A percentile compares a stretch with the other conserved stretches of the same genome.
These are phyloP conservation scores for Menidia menidia DNA, from an alignment of 2,797 vertebrate genomes.

Conservation along the genomic window DNA sequence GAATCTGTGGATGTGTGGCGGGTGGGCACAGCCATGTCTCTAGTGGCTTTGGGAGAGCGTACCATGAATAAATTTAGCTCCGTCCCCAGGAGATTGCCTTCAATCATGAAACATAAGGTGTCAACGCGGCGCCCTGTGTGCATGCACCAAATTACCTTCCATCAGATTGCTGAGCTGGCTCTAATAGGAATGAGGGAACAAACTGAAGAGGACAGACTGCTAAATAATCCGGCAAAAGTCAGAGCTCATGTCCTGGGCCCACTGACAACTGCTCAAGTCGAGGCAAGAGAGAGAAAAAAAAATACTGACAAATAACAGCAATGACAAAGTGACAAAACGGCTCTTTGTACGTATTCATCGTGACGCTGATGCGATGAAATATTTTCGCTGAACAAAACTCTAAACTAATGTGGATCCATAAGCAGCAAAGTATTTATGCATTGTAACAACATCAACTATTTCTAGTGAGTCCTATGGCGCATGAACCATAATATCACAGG, in stretches of 20 bases:
- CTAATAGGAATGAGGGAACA: slow-evolving; percentile 74
- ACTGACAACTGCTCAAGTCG: slow-evolving; percentile 59
- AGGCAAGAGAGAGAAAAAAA: slow-evolving; percentile 33
- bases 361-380: slow-evolving; percentile 34
- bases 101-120: slow-evolving; percentile 87
- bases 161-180: slow-evolving; percentile 78
- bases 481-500: slow-evolving; percentile 72
- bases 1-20: slow-evolving; percentile 76
- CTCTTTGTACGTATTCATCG: slow-evolving; percentile 21
- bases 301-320: slow-evolving; percentile 25
- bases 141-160: slow-evolving; percentile 82
- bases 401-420: slow-evolving; percentile 41
- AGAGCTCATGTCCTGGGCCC: slow-evolving; percentile 68
- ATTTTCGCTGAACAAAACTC: slow-evolving; percentile 35
- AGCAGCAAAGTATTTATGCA: slow-evolving; percentile 51
- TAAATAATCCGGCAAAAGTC: slow-evolving; percentile 81
- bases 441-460: slow-evolving; percentile 56
- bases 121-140: slow-evolving; percentile 79
- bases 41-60: slow-evolving; percentile 77
- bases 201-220: slow-evolving; percentile 68
- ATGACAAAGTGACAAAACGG: slow-evolving; percentile 29
- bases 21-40: slow-evolving; percentile 74
- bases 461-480: slow-evolving; percentile 56
- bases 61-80: slow-evolving; percentile 84
- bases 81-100: slow-evolving; percentile 85